Conservation (phyloP, 2,888 invertebrate species). For the Lepidochitona cinerea region DNA sequence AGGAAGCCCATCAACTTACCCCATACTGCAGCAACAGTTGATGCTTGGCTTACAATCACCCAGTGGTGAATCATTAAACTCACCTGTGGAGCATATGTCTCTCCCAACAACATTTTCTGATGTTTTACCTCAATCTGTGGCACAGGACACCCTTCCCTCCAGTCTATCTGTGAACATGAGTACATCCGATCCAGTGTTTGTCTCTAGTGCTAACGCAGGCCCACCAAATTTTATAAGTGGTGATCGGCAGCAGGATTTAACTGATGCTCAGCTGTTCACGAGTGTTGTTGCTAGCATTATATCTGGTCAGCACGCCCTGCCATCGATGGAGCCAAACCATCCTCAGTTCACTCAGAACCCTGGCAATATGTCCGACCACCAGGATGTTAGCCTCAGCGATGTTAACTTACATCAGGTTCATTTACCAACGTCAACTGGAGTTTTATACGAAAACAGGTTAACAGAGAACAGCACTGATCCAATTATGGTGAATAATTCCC, state of each 20-base stretch:
- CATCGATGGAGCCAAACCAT: not conserved
- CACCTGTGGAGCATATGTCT: not conserved
- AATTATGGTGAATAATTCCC: not conserved
- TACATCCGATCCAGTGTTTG: not conserved
- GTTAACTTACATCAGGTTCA: constrained; percentile 1
- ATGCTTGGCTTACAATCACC: not conserved
- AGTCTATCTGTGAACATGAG: not conserved
- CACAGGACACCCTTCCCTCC: not conserved
- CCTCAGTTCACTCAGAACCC: not conserved
- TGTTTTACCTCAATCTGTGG: not conserved
- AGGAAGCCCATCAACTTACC: not conserved
- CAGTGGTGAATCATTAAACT: not conserved
- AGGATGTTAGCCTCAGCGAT: not conserved
- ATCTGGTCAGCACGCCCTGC: not conserved
- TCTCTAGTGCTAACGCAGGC: not conserved
- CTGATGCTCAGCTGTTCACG: constrained; percentile 1
- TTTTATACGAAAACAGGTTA: not conserved
- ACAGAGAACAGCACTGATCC: constrained; percentile 1
- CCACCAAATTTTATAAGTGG: not conserved
- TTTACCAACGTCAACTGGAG: not conserved
- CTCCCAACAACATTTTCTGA: not conserved
- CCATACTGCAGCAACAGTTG: not conserved
- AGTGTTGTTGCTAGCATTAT: constrained; percentile 7
- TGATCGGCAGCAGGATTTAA: not conserved
- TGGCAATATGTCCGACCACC: not conserved